phyloP scores from a whole-genome alignment of 2,888 invertebrate genomes.

The Drepanosiphum platanoidis region DNA sequence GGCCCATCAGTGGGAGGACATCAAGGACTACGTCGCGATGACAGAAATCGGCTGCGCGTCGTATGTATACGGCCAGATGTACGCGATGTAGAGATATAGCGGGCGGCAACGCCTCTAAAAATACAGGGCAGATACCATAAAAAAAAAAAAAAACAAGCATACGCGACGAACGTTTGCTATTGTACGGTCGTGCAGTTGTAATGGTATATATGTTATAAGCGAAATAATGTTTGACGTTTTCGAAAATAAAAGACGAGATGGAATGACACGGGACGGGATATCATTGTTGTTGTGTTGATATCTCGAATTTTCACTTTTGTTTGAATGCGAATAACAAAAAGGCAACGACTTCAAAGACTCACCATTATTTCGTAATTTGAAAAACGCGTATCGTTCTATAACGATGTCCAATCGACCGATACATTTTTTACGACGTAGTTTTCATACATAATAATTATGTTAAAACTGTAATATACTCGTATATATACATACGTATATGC shows the following conservation, averaged over 20 bases:
- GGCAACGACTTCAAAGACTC: no score
- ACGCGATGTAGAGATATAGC: not conserved
- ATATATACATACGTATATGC: not conserved
- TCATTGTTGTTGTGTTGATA: not conserved
- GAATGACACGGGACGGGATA: not conserved
- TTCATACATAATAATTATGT: not conserved
- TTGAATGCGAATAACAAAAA: not conserved
- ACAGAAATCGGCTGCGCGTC: not conserved
- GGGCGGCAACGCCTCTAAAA: not conserved
- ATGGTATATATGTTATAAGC: not conserved
- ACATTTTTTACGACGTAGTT: not conserved
- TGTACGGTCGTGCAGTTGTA: not conserved
- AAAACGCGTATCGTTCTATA: not conserved
- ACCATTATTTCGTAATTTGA: not conserved
- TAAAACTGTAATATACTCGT: no score
- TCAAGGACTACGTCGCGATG: not conserved
- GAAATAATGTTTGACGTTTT: not conserved
- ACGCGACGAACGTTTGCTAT: not conserved
- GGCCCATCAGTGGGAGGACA: conserved; percentile 3
- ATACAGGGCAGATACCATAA: not conserved
- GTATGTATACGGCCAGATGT: not conserved
- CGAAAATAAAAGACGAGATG: not conserved
- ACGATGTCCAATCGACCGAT: not conserved
- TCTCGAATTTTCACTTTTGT: not conserved
- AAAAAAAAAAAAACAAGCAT: no score